Conservation (phyloP, 2,797 vertebrate species). For the Mormyrops boulengeri region DNA sequence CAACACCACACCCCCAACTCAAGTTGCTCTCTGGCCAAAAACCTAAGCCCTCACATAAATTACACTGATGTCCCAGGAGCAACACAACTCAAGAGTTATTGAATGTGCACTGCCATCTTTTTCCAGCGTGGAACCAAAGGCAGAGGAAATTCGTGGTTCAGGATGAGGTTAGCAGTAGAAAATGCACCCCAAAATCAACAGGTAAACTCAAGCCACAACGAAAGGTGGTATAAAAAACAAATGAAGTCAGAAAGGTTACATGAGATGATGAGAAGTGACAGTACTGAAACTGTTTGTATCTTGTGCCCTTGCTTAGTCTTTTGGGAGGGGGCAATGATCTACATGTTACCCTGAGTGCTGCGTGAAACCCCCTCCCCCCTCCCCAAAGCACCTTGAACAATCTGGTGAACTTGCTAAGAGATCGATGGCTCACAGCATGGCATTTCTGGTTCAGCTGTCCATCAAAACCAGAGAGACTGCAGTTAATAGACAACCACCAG, state of each 20-base stretch:
- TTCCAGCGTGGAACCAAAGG: not conserved
- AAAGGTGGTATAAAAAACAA: not conserved
- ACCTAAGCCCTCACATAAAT: slow-evolving; percentile 22
- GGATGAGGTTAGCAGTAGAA: not conserved
- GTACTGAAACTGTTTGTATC: not conserved
- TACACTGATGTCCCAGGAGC: not conserved
- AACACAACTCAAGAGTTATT: not conserved
- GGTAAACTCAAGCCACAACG: not conserved
- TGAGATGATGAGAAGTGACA: not conserved
- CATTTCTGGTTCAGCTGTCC: not conserved
- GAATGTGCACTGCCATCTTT: not conserved
- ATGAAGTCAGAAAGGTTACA: not conserved
- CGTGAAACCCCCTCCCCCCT: not conserved
- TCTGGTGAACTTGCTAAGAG: not conserved
- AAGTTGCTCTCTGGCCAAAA: slow-evolving; percentile 13
- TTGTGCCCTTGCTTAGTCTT: not conserved
- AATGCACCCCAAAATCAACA: not conserved
- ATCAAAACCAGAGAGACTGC: not conserved
- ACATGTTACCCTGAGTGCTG: not conserved
- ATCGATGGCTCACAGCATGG: not conserved
- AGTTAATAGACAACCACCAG: not conserved
- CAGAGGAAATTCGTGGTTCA: not conserved
- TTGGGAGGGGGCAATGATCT: not conserved
- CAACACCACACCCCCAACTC: slow-evolving; percentile 8
- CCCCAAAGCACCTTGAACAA: not conserved